Base-by-base conservation (phyloP, 1,140 invertebrate species). In the Andrena cerasifolii region DNA sequence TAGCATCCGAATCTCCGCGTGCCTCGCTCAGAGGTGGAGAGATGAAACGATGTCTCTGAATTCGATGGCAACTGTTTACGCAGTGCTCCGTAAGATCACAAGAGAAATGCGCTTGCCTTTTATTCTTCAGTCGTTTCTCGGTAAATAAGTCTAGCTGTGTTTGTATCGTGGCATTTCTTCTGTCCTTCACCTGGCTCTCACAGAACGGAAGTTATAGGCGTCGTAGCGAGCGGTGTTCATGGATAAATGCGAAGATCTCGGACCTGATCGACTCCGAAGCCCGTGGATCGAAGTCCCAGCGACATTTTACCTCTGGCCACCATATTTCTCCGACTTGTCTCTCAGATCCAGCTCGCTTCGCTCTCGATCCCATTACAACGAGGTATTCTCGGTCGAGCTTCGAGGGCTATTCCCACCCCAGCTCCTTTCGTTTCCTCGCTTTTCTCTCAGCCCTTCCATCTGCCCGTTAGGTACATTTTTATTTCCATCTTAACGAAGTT, bases 401-500 rank as follows among this genome's bases (percentile, higher is more conserved):
- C 28, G 3, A 21, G 49, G 8, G 6, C n/a, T 36, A 33, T 40
- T 40, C 49, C 53, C 21, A 62, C 16, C 33, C 24, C n/a, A n/a
- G 18, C 33, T 51, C 43, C 18, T 62, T 24, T 51, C 56, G 26
- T 26, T 63, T 12, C 51, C 14, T 3, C 8, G 14, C 26, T 16
- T 53, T 26, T 21, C 31, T 16, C 10, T 1, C 12, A 3, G 5
- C 53, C 18, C 61, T 28, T 36, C 40, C 47, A 53, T 76, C 33
- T 26, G 18, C 10, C 3, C 43, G 24, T 74, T 43, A 53, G 14
- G 31, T 43, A 65, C 4, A 24, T 53, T 4, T 26, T 53, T 53
- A 26, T 26, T 53, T 59, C 21, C 21, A 14, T 58, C 28, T 33
- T 26, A 67, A 67, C 58, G 63, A 67, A 56, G 40, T 47, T 67